Evolutionary conservation across 2,797 vertebrate genomes (phyloP), one percentile per base, ranked within the genome.

Genomic region (Lagodon rhomboides): DNA sequence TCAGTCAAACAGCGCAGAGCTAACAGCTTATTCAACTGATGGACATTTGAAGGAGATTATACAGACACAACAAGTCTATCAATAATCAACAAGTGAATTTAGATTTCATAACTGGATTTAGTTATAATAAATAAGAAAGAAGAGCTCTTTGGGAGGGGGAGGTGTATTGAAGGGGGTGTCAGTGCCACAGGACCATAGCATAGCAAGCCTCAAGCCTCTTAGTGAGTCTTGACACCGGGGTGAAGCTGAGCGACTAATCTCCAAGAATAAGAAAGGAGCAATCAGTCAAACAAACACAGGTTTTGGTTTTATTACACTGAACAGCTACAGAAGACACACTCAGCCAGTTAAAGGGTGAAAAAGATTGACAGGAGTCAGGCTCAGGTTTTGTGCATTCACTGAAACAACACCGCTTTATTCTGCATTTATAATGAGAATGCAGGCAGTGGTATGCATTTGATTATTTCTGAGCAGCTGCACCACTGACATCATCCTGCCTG

Each of bases 131-230:
- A 38, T 38, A 38, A 38, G 38, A 11, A 38, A 11, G 10, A 38
- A 38, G 38, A 38, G 34, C 1, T 10, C 34, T 38, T 38, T 8
- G 34, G 38, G 38, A 38, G 38, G 38, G 38, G 38, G 10, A 38
- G 38, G 38, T 38, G 9, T 38, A 38, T 38, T 38, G 10, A 38
- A 2, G 10, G 38, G 38, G 38, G 38, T 38, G 38, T 38, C 38
- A 38, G 10, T 38, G 11, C 10, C 38, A 38, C 38, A 38, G 38
- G 9, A 38, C 1, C 38, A 38, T 38, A 38, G 38, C 38, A 38
- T 11, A 38, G 38, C 66, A 65, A 44, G 58, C 34, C 68, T 56
- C 63, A 73, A 85, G 81, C 84, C 65, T 87, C 79, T 87, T 82
- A 85, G 56, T 30, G 73, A 60, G 80, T 47, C 64, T 23, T 75